Base-by-base conservation (phyloP, 1,140 invertebrate species). In the Pogonognathellus flavescens region DNA sequence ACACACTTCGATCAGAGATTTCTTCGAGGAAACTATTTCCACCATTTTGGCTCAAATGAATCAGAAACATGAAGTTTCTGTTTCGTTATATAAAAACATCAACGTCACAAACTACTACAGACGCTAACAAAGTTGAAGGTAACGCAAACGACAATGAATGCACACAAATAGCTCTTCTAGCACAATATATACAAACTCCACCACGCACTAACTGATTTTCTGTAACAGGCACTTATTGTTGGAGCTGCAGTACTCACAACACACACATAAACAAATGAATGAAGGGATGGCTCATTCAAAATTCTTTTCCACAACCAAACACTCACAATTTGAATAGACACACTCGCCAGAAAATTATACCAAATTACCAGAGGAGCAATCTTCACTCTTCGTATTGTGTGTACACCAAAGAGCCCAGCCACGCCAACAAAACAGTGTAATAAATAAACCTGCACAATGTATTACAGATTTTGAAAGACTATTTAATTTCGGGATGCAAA, bases 191-290 rank as follows among this genome's bases (percentile, higher is more conserved):
- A 14, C 62, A 66, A 22, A 55, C 22, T 10, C 20, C 60, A 66
- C 62, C 7, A 76, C 25, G 16, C n/a, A 49, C 31, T 18, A 57
- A 57, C 13, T 49, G 14, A 16, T 76, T 50, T 76, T 49, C 70
- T 31, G 70, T 76, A 76, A 41, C 70, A 76, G 70, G 41, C 41
- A 76, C 70, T 76, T 76, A 76, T 76, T 76, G 11, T 76, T n/a
- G 9, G 6, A 41, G 6, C 18, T 66, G 6, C 22, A 66, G 20
- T 25, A 25, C 25, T 13, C 62, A 55, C 16, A 55, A 41, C 31
- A 41, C 31, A 41, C 6, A 41, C 1, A 41, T 6, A 41, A 41
- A 11, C 5, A 10, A 66, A 31, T 25, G 62, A 14, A 66, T 25
- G 5, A 66, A 66, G 62, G 62, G 22, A 14, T 66, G 22, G 25